Evolutionary conservation across 2,888 invertebrate genomes (phyloP).

Genomic region (Tenthredo distinguenda): DNA sequence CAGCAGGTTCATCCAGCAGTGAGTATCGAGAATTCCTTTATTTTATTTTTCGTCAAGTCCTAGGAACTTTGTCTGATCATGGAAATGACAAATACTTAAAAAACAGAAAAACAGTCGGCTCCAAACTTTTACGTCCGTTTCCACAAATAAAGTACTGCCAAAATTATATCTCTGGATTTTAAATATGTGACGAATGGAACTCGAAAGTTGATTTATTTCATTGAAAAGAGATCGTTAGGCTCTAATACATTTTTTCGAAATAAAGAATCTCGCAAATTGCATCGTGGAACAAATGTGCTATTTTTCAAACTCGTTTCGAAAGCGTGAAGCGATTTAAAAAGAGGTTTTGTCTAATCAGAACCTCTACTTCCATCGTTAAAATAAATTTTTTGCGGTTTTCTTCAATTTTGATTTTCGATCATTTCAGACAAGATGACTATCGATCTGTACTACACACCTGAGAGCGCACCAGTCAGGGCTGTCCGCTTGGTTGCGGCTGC

Average conservation of each 20-base stretch:
- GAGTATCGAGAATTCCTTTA: not conserved
- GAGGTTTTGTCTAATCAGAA: not conserved
- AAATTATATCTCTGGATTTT: not conserved
- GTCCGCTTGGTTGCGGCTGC: constrained; percentile 82
- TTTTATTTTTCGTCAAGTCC: not conserved
- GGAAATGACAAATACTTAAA: not conserved
- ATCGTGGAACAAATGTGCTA: not conserved
- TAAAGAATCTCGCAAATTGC: not conserved
- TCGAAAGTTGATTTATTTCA: not conserved
- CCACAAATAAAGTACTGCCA: not conserved
- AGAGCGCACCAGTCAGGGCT: constrained; percentile 83
- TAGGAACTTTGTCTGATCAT: not conserved
- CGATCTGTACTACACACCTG: constrained; percentile 82
- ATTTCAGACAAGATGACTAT: constrained; percentile 64
- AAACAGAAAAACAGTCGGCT: not conserved
- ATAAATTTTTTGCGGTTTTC: not conserved
- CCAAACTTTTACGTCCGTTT: not conserved
- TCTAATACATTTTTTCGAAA: not conserved
- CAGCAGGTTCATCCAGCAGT: not conserved
- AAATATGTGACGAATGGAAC: not conserved
- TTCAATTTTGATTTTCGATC: not conserved
- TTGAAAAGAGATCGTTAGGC: not conserved
- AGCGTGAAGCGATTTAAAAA: no score
- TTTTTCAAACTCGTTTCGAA: no score
- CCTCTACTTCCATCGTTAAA: not conserved